Percentiles rank a stretch among this genome's conserved stretches.
These are phyloP conservation scores for Pseudochirops corinnae DNA, from an alignment of 2,797 vertebrate genomes.

Conservation along the genomic window DNA sequence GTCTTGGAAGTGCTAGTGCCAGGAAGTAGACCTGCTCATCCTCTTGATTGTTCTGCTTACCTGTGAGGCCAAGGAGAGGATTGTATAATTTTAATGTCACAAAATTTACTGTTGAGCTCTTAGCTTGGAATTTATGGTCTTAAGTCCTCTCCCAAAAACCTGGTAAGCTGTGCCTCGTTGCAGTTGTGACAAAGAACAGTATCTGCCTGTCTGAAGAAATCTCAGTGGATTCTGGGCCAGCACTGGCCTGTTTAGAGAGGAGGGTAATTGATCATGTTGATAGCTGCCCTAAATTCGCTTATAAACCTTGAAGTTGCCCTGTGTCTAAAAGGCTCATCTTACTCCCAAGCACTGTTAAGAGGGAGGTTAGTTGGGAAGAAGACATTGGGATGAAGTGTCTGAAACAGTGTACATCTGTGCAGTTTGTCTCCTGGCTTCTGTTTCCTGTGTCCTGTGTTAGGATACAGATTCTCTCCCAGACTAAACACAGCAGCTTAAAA, in stretches of 20 bases:
- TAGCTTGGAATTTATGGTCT: slow-evolving; percentile 48
- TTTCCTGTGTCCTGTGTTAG: background rate
- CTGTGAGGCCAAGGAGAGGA: slow-evolving; percentile 29
- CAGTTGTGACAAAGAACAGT: background rate
- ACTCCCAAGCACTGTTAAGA: background rate
- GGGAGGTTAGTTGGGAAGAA: background rate
- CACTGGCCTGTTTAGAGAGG: background rate
- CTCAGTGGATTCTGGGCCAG: background rate
- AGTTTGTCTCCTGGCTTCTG: background rate
- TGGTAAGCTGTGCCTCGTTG: background rate
- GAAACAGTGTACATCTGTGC: slow-evolving; percentile 1
- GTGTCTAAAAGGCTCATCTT: background rate
- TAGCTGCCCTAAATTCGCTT: slow-evolving; percentile 11
- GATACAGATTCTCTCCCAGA: slow-evolving; percentile 41
- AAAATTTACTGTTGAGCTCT: slow-evolving; percentile 12
- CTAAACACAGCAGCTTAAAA: background rate
- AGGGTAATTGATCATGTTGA: background rate
- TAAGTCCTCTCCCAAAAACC: slow-evolving; percentile 11
- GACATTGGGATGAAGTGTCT: background rate
- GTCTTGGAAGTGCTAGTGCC: slow-evolving; percentile 5
- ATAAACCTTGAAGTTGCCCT: background rate
- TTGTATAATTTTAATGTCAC: slow-evolving; percentile 10
- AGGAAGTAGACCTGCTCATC: slow-evolving; percentile 47
- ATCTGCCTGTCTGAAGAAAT: background rate
- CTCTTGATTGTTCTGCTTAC: background rate